Base-by-base conservation (phyloP, 2,113 vertebrate genomes). In the Pachyramphus minor region DNA sequence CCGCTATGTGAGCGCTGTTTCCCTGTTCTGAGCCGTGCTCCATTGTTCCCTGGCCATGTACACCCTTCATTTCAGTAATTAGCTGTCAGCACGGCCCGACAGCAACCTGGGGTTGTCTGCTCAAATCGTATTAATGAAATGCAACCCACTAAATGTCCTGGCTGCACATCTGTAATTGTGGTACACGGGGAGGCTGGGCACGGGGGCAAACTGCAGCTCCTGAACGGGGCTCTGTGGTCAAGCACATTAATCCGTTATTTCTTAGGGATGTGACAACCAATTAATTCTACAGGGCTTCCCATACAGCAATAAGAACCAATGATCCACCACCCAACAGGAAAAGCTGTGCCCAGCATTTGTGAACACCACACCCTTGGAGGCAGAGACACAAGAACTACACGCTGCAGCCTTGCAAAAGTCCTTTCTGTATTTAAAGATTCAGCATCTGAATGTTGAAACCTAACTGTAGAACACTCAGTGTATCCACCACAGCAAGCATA, bases 101-200 rank as follows among this genome's bases (percentile, higher is more conserved):
- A 99, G 99, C 99, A 99, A 99, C 98, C 99, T 99, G 98, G 98
- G 95, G 98, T 98, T 99, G 98, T 99, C 99, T 98, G 98, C 98
- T 99, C 98, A 98, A 99, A 99, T 99, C 98, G 98, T 98, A 99
- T 98, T 99, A 99, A 99, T 99, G 99, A 99, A 99, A 99, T 98
- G 98, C 98, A 99, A 99, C 98, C 98, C 98, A 97, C 98, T 99
- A 98, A 98, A 99, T 97, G 98, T 99, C 98, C 98, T 98, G 98
- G 98, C 98, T 98, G 98, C 98, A 97, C 98, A 99, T 99, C 98
- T 98, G 98, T 99, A 99, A 99, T 98, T 98, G 98, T 97, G 98
- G 98, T 97, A 98, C 98, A 97, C 90, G 97, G 98, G 97, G 97
- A 98, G 97, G 97, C 97, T 97, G 94, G 97, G 98, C 97, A 98